These are phyloP conservation scores for Hirudinaria manillensis DNA, from an alignment of 2,888 invertebrate species.

Conservation along the genomic window DNA sequence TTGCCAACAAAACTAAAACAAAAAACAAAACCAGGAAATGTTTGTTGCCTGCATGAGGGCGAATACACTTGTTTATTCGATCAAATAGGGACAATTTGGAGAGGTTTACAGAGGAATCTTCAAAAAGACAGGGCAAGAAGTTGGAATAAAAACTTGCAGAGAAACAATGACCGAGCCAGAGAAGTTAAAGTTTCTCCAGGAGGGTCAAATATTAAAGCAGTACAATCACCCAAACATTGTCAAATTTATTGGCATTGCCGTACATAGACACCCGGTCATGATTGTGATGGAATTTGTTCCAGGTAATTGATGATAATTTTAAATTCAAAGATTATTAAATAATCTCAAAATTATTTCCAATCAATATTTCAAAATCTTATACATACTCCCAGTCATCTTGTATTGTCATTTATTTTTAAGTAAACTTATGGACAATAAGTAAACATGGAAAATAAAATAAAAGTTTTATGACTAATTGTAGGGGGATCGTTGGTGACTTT, in stretches of 20 bases:
- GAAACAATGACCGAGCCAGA: conserved; percentile 86
- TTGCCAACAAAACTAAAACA: too few relatives aligned
- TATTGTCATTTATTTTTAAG: neutral
- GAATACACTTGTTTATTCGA: too few relatives aligned
- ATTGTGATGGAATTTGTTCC: conserved; percentile 96
- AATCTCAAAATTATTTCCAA: neutral
- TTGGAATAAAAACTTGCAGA: conserved; percentile 90
- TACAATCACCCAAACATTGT: conserved; percentile 96
- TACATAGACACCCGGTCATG: conserved; percentile 96
- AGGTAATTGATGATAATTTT: conserved; percentile 56
- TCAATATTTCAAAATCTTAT: neutral
- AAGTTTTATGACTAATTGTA: conserved; percentile 46
- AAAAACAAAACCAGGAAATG: too few relatives aligned
- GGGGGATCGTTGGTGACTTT: conserved; percentile 86
- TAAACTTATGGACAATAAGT: neutral
- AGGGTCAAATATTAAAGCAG: conserved; percentile 88
- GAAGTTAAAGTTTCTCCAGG: conserved; percentile 86
- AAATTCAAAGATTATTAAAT: neutral
- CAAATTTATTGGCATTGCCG: conserved; percentile 89
- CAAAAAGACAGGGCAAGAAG: conserved; percentile 65
- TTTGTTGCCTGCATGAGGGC: too few relatives aligned
- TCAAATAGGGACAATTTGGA: conserved; percentile 85
- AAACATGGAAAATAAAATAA: neutral
- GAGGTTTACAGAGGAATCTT: conserved; percentile 69
- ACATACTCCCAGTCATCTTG: neutral